Evolutionary conservation across 30 jellyfish, hydroid and myxozoan genomes (phyloP).

Genomic region (Hydractinia echinata): DNA sequence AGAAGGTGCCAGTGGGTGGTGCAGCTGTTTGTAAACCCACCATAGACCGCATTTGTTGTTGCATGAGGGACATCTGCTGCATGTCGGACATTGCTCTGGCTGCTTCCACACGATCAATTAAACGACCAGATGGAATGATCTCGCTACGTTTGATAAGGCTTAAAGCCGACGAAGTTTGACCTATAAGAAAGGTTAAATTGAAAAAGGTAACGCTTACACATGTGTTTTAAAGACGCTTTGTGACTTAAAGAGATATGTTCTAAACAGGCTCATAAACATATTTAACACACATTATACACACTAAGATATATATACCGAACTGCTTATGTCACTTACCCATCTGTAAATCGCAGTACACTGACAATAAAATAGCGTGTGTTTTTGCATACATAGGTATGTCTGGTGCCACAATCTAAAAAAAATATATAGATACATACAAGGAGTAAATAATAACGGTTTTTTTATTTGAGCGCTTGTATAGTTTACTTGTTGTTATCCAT

Average conservation of each 20-base stretch:
- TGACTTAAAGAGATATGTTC: no score
- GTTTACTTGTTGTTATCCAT: no score
- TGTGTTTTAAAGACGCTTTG: background rate
- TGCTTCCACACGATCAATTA: constrained; percentile 78
- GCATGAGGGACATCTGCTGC: background rate
- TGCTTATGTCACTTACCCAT: constrained; percentile 35
- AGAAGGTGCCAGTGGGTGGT: no score
- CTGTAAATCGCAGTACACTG: constrained; percentile 70
- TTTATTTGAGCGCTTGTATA: no score
- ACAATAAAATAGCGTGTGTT: constrained; percentile 62
- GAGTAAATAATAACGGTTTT: no score
- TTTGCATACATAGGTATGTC: constrained; percentile 43
- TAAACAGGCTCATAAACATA: no score
- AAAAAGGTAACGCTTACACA: background rate
- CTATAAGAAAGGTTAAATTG: constrained; percentile 26
- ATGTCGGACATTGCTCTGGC: constrained; percentile 32
- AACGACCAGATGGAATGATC: constrained; percentile 80
- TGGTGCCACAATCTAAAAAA: constrained; percentile 45
- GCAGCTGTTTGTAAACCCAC: no score
- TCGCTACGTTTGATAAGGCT: constrained; percentile 72
- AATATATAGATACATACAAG: background rate
- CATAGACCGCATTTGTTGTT: no score
- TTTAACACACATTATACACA: no score
- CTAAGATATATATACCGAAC: background rate
- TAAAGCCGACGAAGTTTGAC: constrained; percentile 51